Conservation (phyloP, 2,113 vertebrate species). For the Otis tarda region DNA sequence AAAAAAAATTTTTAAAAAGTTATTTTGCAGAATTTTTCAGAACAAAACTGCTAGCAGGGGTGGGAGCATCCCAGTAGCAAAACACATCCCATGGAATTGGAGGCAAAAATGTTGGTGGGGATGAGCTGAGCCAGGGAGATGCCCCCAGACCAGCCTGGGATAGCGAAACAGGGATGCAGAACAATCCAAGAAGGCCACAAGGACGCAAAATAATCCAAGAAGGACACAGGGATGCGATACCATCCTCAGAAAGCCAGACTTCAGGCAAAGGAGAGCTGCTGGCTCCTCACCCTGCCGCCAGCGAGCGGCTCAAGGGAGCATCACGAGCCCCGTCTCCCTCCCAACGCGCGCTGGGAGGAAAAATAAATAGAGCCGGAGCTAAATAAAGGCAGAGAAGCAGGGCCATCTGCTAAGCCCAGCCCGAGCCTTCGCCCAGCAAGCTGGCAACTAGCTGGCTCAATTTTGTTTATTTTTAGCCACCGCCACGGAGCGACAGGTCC, state of each 20-base stretch:
- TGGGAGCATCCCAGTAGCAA: background rate
- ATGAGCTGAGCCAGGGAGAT: fast-evolving
- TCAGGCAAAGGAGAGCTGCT: background rate
- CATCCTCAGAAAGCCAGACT: background rate
- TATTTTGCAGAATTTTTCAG: background rate
- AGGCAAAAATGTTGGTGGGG: background rate
- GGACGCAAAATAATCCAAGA: fast-evolving
- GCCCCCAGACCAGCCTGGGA: too few relatives aligned
- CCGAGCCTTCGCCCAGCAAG: background rate
- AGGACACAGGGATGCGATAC: too few relatives aligned
- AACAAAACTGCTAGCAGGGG: background rate
- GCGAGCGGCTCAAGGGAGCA: background rate
- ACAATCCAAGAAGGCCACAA: background rate
- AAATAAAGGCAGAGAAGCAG: background rate
- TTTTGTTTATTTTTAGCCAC: background rate
- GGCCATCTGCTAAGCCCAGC: background rate
- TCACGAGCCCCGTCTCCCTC: background rate
- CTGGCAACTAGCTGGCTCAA: background rate
- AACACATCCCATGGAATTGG: background rate
- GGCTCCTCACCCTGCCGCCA: background rate
- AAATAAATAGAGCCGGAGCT: background rate
- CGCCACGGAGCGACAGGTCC: background rate
- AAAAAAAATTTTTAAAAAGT: background rate
- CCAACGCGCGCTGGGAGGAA: background rate
- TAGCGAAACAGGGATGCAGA: background rate